Evolutionary conservation across 1,140 invertebrate species (phyloP), one percentile per base, ranked within the genome.

Genomic region (Lepidurus packardi): DNA sequence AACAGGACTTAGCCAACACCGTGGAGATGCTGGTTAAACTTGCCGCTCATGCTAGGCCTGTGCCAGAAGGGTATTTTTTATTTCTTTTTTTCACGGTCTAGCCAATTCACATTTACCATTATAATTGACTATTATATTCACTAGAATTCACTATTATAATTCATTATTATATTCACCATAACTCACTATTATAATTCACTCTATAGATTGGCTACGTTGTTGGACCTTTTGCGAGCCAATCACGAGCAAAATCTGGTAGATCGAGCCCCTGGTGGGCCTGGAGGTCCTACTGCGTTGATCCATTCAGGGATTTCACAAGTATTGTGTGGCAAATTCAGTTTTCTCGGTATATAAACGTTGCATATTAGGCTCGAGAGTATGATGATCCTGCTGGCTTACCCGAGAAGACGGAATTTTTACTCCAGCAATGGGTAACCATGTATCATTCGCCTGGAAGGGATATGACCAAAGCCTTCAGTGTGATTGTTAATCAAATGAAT

Each of bases 381-480:
- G 95, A 97, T 83, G 97, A 98, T 87, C 96, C 96, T 16, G 94
- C 93, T 7, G 95, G 94, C 11, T 86, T 99, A 7, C 91, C 95
- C 82, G 96, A 98, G 82, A 99, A 98, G 84, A 97, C 96, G 0
- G 97, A 99, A 84, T 94, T 90, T 81, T 85, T 99, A 1, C 86
- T 99, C 8, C 88, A 95, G 16, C 97, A 99, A 83, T 99, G 98
- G 98, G 93, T 98, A 4, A 90, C 88, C 24, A 91, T 98, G 83
- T 97, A 97, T 83, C 91, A 96, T 83, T 53, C 88, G 16, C 89
- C 92, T 16, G 90, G 91, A 0, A 89, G 93, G 73, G 97, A 98
- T 85, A 93, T 95, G 7, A 92, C 91, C 1, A 97, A 97, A 83
- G 94, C 96, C n/a, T 98, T 99, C 83, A 91, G 93, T 45, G 86